Evolutionary conservation across 2,797 vertebrate species (phyloP).

Genomic region (Percopsis omiscomaycus): DNA sequence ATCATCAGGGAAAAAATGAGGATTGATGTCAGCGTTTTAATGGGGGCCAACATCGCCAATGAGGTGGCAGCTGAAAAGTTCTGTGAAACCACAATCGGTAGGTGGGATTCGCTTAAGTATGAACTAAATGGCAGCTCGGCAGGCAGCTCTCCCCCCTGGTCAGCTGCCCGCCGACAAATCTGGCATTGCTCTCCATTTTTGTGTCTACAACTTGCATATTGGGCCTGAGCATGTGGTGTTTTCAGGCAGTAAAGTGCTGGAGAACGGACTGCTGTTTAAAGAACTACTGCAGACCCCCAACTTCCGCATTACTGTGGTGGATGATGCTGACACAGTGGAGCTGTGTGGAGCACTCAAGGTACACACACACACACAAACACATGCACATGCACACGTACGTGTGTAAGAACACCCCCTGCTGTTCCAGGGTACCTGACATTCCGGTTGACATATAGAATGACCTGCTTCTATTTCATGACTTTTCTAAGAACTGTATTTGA

Average conservation of each 20-base stretch:
- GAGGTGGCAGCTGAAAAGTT: constrained; percentile 92
- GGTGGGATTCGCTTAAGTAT: constrained; percentile 17
- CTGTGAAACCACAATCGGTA: constrained; percentile 93
- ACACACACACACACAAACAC: constrained; percentile 5
- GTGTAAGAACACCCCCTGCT: too few species aligned
- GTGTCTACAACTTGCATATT: too few species aligned
- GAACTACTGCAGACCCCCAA: constrained; percentile 91
- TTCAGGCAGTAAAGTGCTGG: constrained; percentile 83
- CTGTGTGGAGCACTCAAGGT: constrained; percentile 93
- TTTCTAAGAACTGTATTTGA: too few species aligned
- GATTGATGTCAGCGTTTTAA: constrained; percentile 90
- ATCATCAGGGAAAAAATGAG: constrained; percentile 92
- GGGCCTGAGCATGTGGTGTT: constrained; percentile 10
- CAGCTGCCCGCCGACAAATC: neutral
- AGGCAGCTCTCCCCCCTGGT: neutral
- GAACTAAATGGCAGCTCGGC: neutral
- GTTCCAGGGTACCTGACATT: too few species aligned
- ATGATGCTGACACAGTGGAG: constrained; percentile 90
- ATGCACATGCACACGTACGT: too few species aligned
- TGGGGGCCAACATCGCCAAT: constrained; percentile 93
- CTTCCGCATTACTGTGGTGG: constrained; percentile 90
- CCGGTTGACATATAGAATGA: too few species aligned
- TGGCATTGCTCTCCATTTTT: too few species aligned
- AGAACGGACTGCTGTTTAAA: constrained; percentile 89
- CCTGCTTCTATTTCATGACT: too few species aligned